Evolutionary conservation across 2,888 invertebrate species (phyloP), one percentile per base, ranked within the genome.

Genomic region (Panopea generosa): DNA sequence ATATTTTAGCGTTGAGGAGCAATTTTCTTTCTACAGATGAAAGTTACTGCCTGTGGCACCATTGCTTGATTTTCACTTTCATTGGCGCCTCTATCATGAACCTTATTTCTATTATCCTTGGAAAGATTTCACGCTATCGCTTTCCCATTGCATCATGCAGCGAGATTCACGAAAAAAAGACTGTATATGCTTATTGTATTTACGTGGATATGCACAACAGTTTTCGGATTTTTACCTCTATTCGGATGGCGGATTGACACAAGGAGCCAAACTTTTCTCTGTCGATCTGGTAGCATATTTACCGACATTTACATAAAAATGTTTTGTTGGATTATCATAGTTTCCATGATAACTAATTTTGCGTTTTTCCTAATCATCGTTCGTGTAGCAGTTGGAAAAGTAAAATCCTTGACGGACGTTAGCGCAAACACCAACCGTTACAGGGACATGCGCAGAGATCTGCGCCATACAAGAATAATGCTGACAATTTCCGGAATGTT

Each of bases 401-500:
- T 57, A 2, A 56, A 50, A 7, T 14, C 2, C 0, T 47, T 47
- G 2, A 27, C 14, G 3, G 27, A 45, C 43, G 47, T n/a, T 2
- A 49, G 47, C 22, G 24, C 11, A 38, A 50, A 29, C 22, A 27
- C 50, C 20, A 16, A 59, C 33, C 45, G 26, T 4, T 11, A 40
- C 26, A 26, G 4, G 14, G 22, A 18, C 9, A 45, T 55, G 9
- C 9, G 29, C 3, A 59, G 33, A n/a, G 59, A 38, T 52, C 26
- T 57, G 20, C 22, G 43, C 4, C 71, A 71, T 33, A 71, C 63
- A 22, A 50, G 71, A 1, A 57, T 40, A 16, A 71, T 71, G 71
- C 33, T 71, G 18, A 56, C 59, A 29, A 27, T 71, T 24, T 59
- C 71, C 14, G 71, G 71, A 38, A 24, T 71, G 11, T 71, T 71